Conservation (phyloP, 2,113 vertebrate species). For the Protobothrops flavoviridis region DNA sequence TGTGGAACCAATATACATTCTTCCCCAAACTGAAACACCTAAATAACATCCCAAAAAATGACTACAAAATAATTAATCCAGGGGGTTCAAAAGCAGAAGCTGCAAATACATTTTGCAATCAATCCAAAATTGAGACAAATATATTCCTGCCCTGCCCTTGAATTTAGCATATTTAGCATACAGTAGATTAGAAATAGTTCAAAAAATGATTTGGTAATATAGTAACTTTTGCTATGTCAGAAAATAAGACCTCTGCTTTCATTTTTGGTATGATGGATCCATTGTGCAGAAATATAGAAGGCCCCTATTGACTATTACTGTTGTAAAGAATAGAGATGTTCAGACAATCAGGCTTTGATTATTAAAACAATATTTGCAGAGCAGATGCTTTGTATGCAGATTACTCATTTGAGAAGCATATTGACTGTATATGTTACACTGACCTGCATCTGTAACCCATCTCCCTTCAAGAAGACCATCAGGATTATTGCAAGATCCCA, state of each 20-base stretch:
- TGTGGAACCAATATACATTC: neutral
- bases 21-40: neutral
- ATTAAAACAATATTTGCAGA: neutral
- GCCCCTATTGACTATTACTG: neutral
- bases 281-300: neutral
- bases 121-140: neutral
- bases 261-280: neutral
- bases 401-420: neutral
- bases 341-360: neutral
- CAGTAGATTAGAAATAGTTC: neutral
- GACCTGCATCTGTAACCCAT: neutral
- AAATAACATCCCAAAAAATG: neutral
- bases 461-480: neutral
- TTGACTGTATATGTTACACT: neutral
- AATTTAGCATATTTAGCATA: neutral
- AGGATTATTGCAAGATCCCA: neutral
- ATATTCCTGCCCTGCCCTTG: neutral
- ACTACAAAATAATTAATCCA: neutral
- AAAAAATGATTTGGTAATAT: neutral
- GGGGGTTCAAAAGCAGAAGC: neutral
- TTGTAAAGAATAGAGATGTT: neutral
- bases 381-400: too few relatives aligned
- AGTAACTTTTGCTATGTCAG: neutral
- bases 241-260: neutral
- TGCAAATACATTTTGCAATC: constrained; percentile 2